Percentiles rank a stretch among this genome's conserved stretches.
phyloP scores from a whole-genome alignment of 2,113 vertebrate genomes.

The Cyanoramphus novaezelandiae region DNA sequence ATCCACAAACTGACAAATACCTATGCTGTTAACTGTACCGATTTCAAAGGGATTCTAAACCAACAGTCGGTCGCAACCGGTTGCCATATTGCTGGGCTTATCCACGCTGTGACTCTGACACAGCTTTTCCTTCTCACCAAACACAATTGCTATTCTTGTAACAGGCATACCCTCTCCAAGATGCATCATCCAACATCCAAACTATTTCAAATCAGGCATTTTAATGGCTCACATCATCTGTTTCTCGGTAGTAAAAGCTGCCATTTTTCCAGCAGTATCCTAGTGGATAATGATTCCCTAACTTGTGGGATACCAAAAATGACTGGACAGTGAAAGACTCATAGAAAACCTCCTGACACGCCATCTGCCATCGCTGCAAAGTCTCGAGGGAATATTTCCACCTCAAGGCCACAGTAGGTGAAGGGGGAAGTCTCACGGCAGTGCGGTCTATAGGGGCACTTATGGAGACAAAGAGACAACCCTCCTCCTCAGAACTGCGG shows the following conservation, averaged over 20 bases:
- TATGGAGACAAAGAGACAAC: not conserved
- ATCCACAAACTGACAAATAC: not conserved
- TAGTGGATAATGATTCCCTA: too few relatives aligned
- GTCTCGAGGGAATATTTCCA: not conserved
- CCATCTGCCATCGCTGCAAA: fast-evolving
- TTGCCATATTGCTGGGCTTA: not conserved
- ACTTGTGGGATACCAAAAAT: fast-evolving
- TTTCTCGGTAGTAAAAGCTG: not conserved
- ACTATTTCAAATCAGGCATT: not conserved
- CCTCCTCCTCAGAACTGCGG: not conserved
- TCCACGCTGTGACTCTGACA: not conserved
- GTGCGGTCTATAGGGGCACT: fast-evolving
- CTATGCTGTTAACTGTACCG: not conserved
- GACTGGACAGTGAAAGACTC: not conserved
- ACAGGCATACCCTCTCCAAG: fast-evolving
- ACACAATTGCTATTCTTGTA: not conserved
- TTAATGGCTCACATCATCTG: not conserved
- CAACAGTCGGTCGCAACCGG: not conserved
- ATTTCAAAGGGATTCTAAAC: not conserved
- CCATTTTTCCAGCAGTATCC: not conserved
- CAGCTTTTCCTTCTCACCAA: not conserved
- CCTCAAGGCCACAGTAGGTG: fast-evolving
- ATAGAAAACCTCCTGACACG: not conserved
- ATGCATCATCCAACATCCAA: fast-evolving
- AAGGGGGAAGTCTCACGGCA: not conserved